These are phyloP conservation scores for Hylyphantes graminicola DNA, from an alignment of 1,140 invertebrate genomes.

Conservation along the genomic window DNA sequence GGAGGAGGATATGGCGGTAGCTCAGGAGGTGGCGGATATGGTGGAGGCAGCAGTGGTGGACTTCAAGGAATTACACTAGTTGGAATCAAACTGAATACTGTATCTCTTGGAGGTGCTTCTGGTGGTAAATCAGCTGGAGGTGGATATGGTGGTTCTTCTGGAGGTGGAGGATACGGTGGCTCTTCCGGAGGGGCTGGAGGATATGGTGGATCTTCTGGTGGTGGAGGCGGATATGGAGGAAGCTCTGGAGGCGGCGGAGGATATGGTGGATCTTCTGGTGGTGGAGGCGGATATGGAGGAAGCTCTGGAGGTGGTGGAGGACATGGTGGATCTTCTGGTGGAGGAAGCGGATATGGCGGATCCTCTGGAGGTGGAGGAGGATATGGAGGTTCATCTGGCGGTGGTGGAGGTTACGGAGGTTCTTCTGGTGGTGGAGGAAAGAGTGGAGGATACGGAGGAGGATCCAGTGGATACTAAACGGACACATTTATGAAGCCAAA, in stretches of 20 bases:
- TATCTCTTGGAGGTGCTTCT: conserved; percentile 50
- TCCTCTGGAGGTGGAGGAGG: conserved; percentile 45
- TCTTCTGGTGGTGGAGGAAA: conserved; percentile 39
- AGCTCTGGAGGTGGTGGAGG: conserved; percentile 50
- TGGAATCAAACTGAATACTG: conserved; percentile 52
- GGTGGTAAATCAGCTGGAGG: conserved; percentile 41
- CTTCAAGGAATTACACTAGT: conserved; percentile 38
- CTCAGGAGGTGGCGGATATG: conserved; percentile 27
- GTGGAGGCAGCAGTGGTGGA: conserved; percentile 32
- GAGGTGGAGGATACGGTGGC: conserved; percentile 54
- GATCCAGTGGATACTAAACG: conserved; percentile 47
- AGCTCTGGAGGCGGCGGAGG: conserved; percentile 53
- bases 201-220: conserved; percentile 53
- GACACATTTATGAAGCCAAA: conserved; percentile 18
- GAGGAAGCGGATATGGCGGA: conserved; percentile 50
- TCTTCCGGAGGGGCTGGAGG: conserved; percentile 52
- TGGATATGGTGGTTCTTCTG: conserved; percentile 57
- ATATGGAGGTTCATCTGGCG: conserved; percentile 11
- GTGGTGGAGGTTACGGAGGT: conserved; percentile 39
- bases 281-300: conserved; percentile 57
- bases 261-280: conserved; percentile 16
- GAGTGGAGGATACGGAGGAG: conserved; percentile 60
- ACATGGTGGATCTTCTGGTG: conserved; percentile 40
- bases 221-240: conserved; percentile 56
- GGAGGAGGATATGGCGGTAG: conserved; percentile 3